Evolutionary conservation across 2,113 vertebrate species (phyloP), one percentile per base, ranked within the genome.

Genomic region (Pteronura brasiliensis): DNA sequence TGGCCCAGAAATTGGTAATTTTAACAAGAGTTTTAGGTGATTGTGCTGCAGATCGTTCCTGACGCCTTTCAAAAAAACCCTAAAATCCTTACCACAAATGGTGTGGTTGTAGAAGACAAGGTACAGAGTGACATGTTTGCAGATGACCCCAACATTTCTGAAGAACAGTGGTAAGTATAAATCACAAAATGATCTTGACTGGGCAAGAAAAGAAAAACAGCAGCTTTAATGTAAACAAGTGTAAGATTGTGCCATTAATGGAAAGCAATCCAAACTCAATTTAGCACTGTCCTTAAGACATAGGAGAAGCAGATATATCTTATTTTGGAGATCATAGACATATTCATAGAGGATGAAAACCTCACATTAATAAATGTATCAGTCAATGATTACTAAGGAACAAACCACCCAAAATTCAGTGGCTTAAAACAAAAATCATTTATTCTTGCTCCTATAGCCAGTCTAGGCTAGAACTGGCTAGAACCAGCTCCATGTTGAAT

Each of bases 91-190:
- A 20, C 20, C 57, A 69, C 94, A 79, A 82, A 76, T 76, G 10
- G 77, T 96, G 23, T 69, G 61, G 93, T 76, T 95, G 77, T 87
- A 65, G 89, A 95, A 85, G 72, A 81, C 39, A 74, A n/a, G 29
- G 34, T 76, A 0, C 11, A 80, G 65, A 95, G 74, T 42, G 74
- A 44, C 7, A 20, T 42, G 59, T 72, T 36, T 71, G 42, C 55
- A 74, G 55, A 63, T 71, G 36, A 87, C 27, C 47, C 15, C 20
- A 49, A 3, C 23, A 61, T 42, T 72, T 76, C 83, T 76, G 42
- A 87, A 74, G 77, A 47, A 15, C 12, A 31, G 42, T 71, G 31
- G 39, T 29, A 25, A 83, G 59, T 90, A 79, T 57, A 90, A 90
- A 36, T 71, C 42, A 74, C 39, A 88, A 83, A 44, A 23, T 67